Conservation (phyloP, 1,140 invertebrate species). For the Ptiloglossa arizonensis region DNA sequence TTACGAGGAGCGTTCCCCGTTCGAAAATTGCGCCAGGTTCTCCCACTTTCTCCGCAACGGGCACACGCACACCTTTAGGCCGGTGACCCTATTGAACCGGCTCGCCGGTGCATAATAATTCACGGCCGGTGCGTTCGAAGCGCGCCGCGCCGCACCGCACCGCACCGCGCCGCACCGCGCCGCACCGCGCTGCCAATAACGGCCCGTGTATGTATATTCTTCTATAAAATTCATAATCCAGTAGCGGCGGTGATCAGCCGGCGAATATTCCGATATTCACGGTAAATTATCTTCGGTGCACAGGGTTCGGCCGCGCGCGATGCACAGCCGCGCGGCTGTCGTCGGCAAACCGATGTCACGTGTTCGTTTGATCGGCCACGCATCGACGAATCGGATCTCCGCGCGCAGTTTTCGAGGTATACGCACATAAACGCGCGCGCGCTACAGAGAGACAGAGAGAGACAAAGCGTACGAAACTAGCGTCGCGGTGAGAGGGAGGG, state of each 20-base stretch:
- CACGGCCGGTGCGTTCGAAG: neutral
- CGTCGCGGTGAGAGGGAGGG: neutral
- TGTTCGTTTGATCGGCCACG: slow-evolving; percentile 38
- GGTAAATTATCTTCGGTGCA: slow-evolving; percentile 33
- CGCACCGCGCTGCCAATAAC: too few species aligned
- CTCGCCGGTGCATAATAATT: slow-evolving; percentile 7
- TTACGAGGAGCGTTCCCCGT: neutral
- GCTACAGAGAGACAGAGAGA: neutral
- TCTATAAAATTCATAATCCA: slow-evolving; percentile 38
- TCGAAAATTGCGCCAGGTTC: neutral
- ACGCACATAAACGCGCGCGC: too few species aligned
- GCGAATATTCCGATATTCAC: slow-evolving; percentile 38
- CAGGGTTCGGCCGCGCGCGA: neutral
- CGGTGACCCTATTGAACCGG: neutral
- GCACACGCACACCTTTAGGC: neutral
- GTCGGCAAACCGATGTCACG: slow-evolving; percentile 35
- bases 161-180: too few species aligned
- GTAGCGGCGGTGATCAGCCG: slow-evolving; percentile 20
- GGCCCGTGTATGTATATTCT: neutral
- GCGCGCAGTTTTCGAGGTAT: slow-evolving; percentile 11
- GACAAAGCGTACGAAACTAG: neutral
- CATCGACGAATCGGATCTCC: slow-evolving; percentile 2
- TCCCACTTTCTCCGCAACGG: neutral
- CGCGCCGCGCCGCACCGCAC: too few species aligned
- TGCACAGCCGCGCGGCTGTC: neutral